These are phyloP conservation scores for Ditylenchus dipsaci DNA, from an alignment of 1,140 invertebrate genomes.

Conservation along the genomic window DNA sequence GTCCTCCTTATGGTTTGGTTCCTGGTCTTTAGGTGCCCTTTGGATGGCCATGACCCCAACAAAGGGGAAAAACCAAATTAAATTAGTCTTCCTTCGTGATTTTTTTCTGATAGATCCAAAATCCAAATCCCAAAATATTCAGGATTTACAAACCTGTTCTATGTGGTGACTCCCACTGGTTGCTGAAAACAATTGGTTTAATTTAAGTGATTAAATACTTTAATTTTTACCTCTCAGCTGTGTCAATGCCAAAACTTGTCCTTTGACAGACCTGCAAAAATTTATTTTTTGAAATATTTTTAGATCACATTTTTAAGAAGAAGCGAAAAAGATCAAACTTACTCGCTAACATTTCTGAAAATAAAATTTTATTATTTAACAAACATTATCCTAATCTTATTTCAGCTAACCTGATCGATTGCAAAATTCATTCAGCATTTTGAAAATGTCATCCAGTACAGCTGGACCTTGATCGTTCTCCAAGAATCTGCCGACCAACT, in stretches of 20 bases:
- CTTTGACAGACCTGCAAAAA: not conserved
- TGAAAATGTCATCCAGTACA: constrained; percentile 5
- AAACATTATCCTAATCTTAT: not conserved
- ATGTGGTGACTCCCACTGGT: not conserved
- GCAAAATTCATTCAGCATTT: not conserved
- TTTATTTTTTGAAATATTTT: not conserved
- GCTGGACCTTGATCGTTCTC: constrained; percentile 18
- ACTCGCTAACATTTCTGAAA: constrained; percentile 14
- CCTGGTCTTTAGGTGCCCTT: no score
- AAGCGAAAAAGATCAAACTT: constrained; percentile 7
- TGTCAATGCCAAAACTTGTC: not conserved
- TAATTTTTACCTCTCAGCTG: not conserved
- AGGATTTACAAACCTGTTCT: not conserved
- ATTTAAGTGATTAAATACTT: no score
- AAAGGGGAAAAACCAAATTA: no score
- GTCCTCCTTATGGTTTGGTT: no score
- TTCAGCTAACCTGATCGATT: not conserved
- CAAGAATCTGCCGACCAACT: constrained; percentile 18
- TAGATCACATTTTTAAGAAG: not conserved
- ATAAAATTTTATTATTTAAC: not conserved
- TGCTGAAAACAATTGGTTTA: not conserved
- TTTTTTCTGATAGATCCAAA: no score
- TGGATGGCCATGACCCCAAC: no score
- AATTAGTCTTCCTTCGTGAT: no score
- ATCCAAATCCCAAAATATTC: no score